phyloP scores from a whole-genome alignment of 2,113 vertebrate species.

The Noturus placidus region DNA sequence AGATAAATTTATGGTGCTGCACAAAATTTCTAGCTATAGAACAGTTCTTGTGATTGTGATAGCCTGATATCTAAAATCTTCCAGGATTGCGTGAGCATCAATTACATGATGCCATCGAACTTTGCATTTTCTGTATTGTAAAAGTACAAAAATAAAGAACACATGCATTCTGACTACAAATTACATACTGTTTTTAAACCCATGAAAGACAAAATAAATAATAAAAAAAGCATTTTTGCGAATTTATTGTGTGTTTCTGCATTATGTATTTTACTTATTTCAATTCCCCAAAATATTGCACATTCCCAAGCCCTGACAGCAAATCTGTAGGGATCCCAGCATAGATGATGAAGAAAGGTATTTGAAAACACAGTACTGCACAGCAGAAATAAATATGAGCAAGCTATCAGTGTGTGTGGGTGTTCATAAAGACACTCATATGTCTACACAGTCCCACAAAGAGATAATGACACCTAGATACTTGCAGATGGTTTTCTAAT shows the following conservation, averaged over 20 bases:
- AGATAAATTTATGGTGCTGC: not conserved
- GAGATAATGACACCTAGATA: slow-evolving; percentile 42
- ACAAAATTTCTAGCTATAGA: not conserved
- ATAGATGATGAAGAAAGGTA: slow-evolving; percentile 41
- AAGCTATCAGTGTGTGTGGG: slow-evolving; percentile 60
- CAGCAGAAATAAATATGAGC: slow-evolving; percentile 21
- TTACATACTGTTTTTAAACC: not conserved
- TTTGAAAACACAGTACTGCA: slow-evolving; percentile 2
- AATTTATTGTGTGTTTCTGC: not conserved
- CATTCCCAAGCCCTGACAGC: not conserved
- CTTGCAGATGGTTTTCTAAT: slow-evolving; percentile 49
- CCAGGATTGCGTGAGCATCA: not conserved
- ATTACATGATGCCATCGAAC: not conserved
- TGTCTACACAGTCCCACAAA: slow-evolving; percentile 47
- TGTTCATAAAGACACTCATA: slow-evolving; percentile 59
- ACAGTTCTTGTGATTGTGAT: not conserved
- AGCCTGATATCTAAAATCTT: not conserved
- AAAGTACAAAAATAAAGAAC: not conserved
- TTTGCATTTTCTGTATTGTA: not conserved
- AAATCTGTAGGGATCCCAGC: slow-evolving; percentile 1
- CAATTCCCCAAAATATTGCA: not conserved
- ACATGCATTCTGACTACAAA: not conserved
- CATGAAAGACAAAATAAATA: not conserved
- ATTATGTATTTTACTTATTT: not conserved
- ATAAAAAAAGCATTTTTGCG: not conserved